phyloP scores from a whole-genome alignment of 2,888 invertebrate genomes.

The Pseudococcus longispinus region DNA sequence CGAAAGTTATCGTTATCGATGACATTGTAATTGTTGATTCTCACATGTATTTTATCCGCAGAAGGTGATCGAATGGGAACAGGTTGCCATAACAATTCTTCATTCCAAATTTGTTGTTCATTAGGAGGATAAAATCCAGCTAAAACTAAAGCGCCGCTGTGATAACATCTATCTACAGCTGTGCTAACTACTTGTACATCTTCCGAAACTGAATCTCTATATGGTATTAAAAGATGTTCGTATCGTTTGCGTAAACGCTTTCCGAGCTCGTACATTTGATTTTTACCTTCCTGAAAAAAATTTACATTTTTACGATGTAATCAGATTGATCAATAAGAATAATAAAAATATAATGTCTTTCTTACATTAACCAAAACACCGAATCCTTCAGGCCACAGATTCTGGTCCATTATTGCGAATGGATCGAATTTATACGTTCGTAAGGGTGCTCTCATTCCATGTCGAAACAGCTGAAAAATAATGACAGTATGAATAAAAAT shows the following conservation, averaged over 20 bases:
- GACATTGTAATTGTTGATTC: too few species aligned
- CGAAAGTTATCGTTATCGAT: too few species aligned
- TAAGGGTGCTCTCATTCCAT: slow-evolving; percentile 76
- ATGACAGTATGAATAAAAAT: neutral
- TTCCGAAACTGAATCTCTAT: neutral
- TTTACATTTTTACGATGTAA: neutral
- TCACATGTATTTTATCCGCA: slow-evolving; percentile 33
- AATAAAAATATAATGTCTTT: neutral
- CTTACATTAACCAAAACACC: slow-evolving; percentile 4
- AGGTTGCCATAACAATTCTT: slow-evolving; percentile 74
- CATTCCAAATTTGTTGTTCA: slow-evolving; percentile 70
- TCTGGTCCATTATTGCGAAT: neutral
- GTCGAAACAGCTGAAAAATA: slow-evolving; percentile 74
- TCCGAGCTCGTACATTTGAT: slow-evolving; percentile 77
- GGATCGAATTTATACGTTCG: neutral
- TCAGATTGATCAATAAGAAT: neutral
- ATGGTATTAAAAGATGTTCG: slow-evolving; percentile 65
- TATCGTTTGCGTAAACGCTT: slow-evolving; percentile 78
- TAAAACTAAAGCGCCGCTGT: slow-evolving; percentile 58
- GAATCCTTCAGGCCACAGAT: neutral
- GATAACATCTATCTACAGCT: slow-evolving; percentile 58
- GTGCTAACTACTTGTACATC: slow-evolving; percentile 58
- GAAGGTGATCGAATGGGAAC: slow-evolving; percentile 78
- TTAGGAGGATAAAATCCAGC: slow-evolving; percentile 74
- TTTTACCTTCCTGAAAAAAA: slow-evolving; percentile 70